Conservation (phyloP, 64 coral and sea anemone genomes). For the Orbicella faveolata region DNA sequence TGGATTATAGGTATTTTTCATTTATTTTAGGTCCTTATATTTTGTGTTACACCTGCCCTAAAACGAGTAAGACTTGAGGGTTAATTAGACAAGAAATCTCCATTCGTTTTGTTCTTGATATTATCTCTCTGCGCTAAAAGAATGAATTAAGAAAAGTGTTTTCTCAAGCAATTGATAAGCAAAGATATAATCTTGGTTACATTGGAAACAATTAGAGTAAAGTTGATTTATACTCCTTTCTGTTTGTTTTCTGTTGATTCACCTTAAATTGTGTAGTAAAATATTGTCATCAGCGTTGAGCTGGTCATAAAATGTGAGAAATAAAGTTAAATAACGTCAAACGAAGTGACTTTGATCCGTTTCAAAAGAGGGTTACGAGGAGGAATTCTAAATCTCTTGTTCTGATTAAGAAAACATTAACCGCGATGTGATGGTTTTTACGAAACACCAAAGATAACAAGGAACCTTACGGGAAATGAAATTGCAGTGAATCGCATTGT, state of each 20-base stretch:
- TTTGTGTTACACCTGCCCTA: not conserved
- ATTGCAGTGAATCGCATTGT: too few species aligned
- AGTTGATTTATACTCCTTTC: not conserved
- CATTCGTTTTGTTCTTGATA: not conserved
- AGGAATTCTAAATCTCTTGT: too few species aligned
- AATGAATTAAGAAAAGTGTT: not conserved
- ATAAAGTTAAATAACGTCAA: slow-evolving; percentile 16
- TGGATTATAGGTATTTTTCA: not conserved
- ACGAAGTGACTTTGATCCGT: not conserved
- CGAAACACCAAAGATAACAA: not conserved
- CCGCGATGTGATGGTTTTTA: not conserved
- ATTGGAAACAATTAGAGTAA: not conserved
- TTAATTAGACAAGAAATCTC: not conserved
- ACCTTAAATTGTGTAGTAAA: slow-evolving; percentile 25
- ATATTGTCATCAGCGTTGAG: not conserved
- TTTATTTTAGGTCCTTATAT: not conserved
- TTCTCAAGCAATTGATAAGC: not conserved
- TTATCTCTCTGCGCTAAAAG: not conserved
- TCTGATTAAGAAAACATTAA: too few species aligned
- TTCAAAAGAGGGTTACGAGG: not conserved
- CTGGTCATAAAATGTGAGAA: slow-evolving; percentile 16
- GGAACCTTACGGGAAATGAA: too few species aligned
- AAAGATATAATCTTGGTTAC: not conserved
- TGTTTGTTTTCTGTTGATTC: not conserved
- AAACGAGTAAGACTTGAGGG: not conserved